phyloP scores from a whole-genome alignment of 2,113 vertebrate species.

The Zootoca vivipara region DNA sequence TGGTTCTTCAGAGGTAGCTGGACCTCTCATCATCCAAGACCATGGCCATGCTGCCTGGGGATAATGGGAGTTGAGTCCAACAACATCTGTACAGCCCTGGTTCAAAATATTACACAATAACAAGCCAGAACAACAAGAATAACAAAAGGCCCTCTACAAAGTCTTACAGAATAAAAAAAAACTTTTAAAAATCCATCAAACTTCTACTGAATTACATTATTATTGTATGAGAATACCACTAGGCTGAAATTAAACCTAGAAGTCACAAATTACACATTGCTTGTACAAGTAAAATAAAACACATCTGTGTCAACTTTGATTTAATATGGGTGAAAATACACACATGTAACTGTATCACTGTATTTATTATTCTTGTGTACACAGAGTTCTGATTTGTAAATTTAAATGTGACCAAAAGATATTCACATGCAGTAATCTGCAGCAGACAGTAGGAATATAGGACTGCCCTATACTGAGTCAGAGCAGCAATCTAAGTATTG shows the following conservation, averaged over 20 bases:
- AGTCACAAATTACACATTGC: neutral
- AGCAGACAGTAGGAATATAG: neutral
- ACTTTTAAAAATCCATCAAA: neutral
- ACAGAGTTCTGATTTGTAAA: neutral
- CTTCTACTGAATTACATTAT: neutral
- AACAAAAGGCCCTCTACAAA: neutral
- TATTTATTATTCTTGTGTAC: neutral
- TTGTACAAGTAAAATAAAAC: neutral
- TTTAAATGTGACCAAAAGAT: neutral
- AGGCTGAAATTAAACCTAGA: neutral
- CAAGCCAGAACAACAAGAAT: too few relatives aligned
- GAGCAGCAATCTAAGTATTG: too few relatives aligned
- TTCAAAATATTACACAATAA: too few relatives aligned
- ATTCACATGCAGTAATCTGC: neutral
- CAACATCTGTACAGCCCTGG: too few relatives aligned
- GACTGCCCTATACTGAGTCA: too few relatives aligned
- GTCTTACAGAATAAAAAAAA: slow-evolving; percentile 2
- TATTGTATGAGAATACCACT: neutral
- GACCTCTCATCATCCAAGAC: too few relatives aligned
- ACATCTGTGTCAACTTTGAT: neutral
- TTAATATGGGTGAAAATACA: neutral
- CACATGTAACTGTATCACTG: neutral
- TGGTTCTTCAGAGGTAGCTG: too few relatives aligned
- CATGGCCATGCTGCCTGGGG: too few relatives aligned
- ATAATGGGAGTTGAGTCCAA: too few relatives aligned